Evolutionary conservation across 2,113 vertebrate genomes (phyloP).

Genomic region (Nansenia antarctica): DNA sequence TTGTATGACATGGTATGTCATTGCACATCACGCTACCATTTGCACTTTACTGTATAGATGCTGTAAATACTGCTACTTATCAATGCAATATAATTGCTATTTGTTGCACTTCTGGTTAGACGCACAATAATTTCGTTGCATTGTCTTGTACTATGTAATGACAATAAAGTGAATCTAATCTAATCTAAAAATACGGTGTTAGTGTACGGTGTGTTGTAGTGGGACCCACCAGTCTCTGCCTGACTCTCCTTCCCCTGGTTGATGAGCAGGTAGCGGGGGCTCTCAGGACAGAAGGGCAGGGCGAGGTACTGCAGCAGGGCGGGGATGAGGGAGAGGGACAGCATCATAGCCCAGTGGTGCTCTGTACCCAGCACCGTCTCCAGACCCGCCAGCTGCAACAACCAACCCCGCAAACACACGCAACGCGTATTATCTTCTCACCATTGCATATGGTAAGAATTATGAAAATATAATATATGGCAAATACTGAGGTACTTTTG

Average conservation of each 20-base stretch:
- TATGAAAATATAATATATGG: background rate
- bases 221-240: constrained; percentile 67
- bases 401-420: constrained; percentile 1
- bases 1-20: too few relatives aligned
- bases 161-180: too few relatives aligned
- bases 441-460: background rate
- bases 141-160: too few relatives aligned
- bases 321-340: constrained; percentile 77
- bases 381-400: constrained; percentile 73
- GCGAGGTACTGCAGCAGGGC: constrained; percentile 73
- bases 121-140: too few relatives aligned
- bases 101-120: too few relatives aligned
- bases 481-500: too few relatives aligned
- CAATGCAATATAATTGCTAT: too few relatives aligned
- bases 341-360: constrained; percentile 71
- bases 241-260: constrained; percentile 66
- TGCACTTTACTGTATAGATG: too few relatives aligned
- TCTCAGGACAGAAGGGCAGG: constrained; percentile 80
- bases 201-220: background rate
- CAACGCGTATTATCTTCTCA: background rate
- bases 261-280: constrained; percentile 79
- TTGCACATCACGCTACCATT: too few relatives aligned
- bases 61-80: too few relatives aligned
- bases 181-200: too few relatives aligned
- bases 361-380: constrained; percentile 73